Evolutionary conservation across 2,888 invertebrate genomes (phyloP), one percentile per base, ranked within the genome.

Genomic region (Elgonia sp.): DNA sequence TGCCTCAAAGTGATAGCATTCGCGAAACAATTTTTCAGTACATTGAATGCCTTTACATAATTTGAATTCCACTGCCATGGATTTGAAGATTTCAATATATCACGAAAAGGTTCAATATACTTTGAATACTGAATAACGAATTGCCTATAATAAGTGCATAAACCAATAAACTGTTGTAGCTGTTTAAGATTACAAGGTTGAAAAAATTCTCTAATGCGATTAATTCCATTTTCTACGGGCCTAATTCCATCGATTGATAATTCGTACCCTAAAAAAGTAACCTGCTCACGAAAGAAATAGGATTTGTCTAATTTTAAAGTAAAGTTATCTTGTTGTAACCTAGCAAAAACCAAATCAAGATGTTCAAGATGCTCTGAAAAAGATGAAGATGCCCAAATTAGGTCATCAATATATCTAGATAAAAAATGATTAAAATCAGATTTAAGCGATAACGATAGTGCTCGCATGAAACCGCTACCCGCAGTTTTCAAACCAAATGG

Each of bases 401-500:
- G 12, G 40, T 88, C 87, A 20, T 85, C 88, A 0, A 88, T 69
- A 39, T 89, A 89, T 20, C 53, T 14, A 53, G 53, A 53, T n/a
- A 53, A n/a, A 60, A 80, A 84, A 5, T n/a, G 9, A 21, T 84
- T 72, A 37, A 79, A 80, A 7, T 91, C 91, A 14, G 91, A 88
- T 8, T 91, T 92, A 2, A 93, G 67, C 0, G 91, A 85, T 8
- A 87, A 29, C n/a, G 89, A 87, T 16, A 92, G 65, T 6, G 89
- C 85, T 29, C 90, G 16, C 9, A 90, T 88, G 60, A 92, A 92
- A 2, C 89, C 88, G 18, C 88, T 89, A 3, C 91, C 91, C 1
- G 90, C 90, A 0, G 90, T 91, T 73, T 91, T 92, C 16, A 93
- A 57, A 9, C 92, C 93, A 70, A 92, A 93, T 0, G 93, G 92